Percentiles rank a stretch among this genome's conserved stretches.
Conservation (phyloP, 2,888 invertebrate species). For the Myopa testacea region DNA sequence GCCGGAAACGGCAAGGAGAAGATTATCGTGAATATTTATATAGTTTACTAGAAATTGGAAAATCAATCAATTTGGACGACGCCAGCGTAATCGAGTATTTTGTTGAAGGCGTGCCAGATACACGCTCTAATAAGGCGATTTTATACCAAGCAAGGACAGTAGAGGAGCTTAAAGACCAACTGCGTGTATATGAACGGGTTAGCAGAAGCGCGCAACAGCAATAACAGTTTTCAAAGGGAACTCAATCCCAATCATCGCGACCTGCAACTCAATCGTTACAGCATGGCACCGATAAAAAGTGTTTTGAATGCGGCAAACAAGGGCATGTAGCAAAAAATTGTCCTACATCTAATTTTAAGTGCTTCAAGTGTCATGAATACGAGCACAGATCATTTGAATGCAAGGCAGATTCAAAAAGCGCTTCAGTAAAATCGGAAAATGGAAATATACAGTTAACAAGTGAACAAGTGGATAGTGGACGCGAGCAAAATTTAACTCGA, state of each 20-base stretch:
- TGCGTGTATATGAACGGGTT: slow-evolving; percentile 41
- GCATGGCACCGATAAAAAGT: not conserved
- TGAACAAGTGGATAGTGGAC: not conserved
- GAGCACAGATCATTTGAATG: slow-evolving; percentile 32
- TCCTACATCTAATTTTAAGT: not conserved
- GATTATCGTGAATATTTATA: slow-evolving; percentile 31
- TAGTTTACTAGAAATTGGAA: slow-evolving; percentile 27
- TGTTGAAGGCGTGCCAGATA: slow-evolving; percentile 40
- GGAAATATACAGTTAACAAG: slow-evolving; percentile 22
- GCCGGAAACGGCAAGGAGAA: no score
- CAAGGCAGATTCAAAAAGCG: slow-evolving; percentile 6
- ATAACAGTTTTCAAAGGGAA: slow-evolving; percentile 20
- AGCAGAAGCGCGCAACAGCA: slow-evolving; percentile 7
- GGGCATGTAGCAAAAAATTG: slow-evolving; percentile 24
- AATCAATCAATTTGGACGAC: slow-evolving; percentile 35
- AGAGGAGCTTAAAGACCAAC: slow-evolving; percentile 39
- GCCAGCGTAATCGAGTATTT: slow-evolving; percentile 44
- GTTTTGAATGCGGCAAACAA: slow-evolving; percentile 14
- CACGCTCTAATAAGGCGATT: slow-evolving; percentile 36
- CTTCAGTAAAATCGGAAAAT: slow-evolving; percentile 18
- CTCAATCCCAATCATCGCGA: slow-evolving; percentile 26
- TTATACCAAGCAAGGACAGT: slow-evolving; percentile 39
- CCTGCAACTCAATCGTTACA: slow-evolving; percentile 20
- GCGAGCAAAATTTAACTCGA: not conserved
- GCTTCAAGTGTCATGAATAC: slow-evolving; percentile 24